These are phyloP conservation scores for Heliconius charithonia DNA, from an alignment of 2,888 invertebrate genomes.

Conservation along the genomic window DNA sequence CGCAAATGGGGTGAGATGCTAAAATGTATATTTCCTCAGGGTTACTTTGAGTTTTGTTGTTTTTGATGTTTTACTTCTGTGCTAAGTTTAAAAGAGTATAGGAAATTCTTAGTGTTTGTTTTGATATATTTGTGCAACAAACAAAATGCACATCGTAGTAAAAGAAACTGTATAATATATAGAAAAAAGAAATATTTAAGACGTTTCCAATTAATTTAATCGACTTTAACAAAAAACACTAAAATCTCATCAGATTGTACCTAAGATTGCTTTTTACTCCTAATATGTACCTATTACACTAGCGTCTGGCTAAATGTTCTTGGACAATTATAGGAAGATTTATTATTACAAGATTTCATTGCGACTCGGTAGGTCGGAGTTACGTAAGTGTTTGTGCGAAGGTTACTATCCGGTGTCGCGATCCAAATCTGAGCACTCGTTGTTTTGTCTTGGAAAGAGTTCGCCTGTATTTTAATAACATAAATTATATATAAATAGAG, in stretches of 20 bases:
- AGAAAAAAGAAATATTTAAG: background rate
- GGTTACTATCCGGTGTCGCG: slow-evolving; percentile 37
- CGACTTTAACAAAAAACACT: background rate
- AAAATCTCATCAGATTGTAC: background rate
- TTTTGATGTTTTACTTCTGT: background rate
- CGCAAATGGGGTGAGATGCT: slow-evolving; percentile 31
- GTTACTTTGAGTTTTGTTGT: background rate
- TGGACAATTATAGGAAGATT: slow-evolving; percentile 32
- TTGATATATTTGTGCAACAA: too few relatives aligned
- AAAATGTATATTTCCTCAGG: background rate
- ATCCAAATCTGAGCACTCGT: slow-evolving; percentile 27
- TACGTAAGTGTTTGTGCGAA: slow-evolving; percentile 48
- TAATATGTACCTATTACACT: slow-evolving; percentile 12
- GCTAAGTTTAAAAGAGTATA: too few relatives aligned
- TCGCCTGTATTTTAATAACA: background rate
- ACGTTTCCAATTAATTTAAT: background rate
- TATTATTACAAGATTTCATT: slow-evolving; percentile 41
- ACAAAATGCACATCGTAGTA: too few relatives aligned
- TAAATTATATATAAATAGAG: background rate
- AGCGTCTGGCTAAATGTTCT: slow-evolving; percentile 27
- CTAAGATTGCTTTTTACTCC: background rate
- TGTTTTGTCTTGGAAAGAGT: slow-evolving; percentile 8
- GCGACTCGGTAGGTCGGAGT: slow-evolving; percentile 49
- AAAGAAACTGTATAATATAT: background rate
- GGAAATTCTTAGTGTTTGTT: too few relatives aligned